Percentiles rank a stretch among this genome's conserved stretches.
These are phyloP conservation scores for Zapornia atra DNA, from an alignment of 2,113 vertebrate genomes.

Conservation along the genomic window DNA sequence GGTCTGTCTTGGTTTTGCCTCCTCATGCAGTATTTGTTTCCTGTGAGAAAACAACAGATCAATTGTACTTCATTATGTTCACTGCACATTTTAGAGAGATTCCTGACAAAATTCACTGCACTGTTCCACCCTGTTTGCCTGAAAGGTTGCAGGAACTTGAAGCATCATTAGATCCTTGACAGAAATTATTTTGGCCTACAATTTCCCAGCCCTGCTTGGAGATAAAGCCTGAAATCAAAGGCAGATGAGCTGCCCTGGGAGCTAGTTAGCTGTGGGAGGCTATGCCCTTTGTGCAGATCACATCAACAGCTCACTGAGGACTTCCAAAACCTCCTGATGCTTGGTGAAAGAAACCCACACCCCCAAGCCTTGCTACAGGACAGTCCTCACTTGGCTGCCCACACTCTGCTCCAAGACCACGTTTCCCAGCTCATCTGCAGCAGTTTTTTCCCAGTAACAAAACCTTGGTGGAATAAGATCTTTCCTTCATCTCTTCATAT, in stretches of 20 bases:
- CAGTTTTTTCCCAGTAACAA: neutral
- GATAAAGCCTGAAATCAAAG: slow-evolving; percentile 23
- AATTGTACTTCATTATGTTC: slow-evolving; percentile 16
- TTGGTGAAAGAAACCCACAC: neutral
- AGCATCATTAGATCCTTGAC: slow-evolving; percentile 19
- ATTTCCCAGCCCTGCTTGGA: neutral
- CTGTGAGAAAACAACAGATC: slow-evolving; percentile 30
- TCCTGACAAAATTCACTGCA: neutral
- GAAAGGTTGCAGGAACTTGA: slow-evolving; percentile 5
- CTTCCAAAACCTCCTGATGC: neutral
- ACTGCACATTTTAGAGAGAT: neutral
- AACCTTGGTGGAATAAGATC: neutral
- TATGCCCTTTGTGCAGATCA: neutral
- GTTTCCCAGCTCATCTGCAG: neutral
- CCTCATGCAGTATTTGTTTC: neutral
- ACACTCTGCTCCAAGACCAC: neutral
- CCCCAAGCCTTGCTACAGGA: neutral
- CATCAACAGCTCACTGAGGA: neutral
- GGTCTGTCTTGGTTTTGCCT: neutral
- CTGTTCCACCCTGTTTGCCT: slow-evolving; percentile 1
- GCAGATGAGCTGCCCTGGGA: slow-evolving; percentile 12
- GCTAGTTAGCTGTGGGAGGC: neutral
- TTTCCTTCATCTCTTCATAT: neutral
- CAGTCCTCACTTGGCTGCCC: neutral
- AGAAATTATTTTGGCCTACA: neutral